These are phyloP conservation scores for Bombus vancouverensis DNA, from an alignment of 1,140 invertebrate genomes.

Conservation along the genomic window DNA sequence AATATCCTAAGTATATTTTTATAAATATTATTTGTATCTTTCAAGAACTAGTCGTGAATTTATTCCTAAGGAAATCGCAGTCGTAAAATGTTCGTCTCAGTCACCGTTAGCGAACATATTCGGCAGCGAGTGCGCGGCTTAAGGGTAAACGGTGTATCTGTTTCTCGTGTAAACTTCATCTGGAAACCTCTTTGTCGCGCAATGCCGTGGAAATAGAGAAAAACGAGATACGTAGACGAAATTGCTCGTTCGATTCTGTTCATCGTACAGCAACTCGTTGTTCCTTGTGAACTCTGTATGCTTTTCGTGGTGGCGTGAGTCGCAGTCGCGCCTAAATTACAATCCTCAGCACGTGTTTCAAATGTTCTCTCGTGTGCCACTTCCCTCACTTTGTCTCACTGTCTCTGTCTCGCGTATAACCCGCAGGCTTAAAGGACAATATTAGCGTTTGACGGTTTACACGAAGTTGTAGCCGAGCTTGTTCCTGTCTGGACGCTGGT, in stretches of 20 bases:
- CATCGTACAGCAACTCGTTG: too few species aligned
- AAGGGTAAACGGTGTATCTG: background rate
- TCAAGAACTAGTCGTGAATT: background rate
- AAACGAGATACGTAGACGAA: background rate
- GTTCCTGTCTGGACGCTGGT: slow-evolving; percentile 10
- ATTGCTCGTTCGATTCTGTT: background rate
- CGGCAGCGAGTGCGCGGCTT: background rate
- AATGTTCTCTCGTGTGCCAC: background rate
- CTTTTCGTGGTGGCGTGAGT: background rate
- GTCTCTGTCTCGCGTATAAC: background rate
- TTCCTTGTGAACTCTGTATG: background rate
- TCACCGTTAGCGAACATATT: background rate
- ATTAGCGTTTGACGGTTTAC: slow-evolving; percentile 42
- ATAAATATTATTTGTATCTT: too few species aligned
- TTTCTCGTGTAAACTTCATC: background rate
- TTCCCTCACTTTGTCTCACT: background rate
- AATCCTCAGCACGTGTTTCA: background rate
- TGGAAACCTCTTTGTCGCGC: background rate
- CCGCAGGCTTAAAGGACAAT: slow-evolving; percentile 27
- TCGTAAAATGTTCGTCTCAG: background rate
- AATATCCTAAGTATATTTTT: too few species aligned
- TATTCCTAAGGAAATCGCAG: too few species aligned
- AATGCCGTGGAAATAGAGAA: background rate
- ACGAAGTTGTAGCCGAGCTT: slow-evolving; percentile 26
- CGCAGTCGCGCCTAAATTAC: slow-evolving; percentile 9